Conservation (phyloP, 1,140 invertebrate species). For the Rhynchophorus ferrugineus region DNA sequence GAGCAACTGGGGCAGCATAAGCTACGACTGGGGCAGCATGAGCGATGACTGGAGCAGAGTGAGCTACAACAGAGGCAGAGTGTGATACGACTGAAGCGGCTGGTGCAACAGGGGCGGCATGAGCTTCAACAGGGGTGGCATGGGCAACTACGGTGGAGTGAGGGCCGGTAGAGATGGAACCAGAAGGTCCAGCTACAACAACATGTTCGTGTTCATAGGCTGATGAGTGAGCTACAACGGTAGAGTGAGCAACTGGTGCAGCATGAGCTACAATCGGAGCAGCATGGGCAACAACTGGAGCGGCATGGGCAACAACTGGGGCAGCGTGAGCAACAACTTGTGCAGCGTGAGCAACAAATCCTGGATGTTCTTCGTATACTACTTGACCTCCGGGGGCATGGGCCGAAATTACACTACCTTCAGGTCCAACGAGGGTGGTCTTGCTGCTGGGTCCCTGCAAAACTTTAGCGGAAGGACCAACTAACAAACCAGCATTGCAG, state of each 20-base stretch:
- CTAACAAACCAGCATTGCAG: slow-evolving; percentile 18
- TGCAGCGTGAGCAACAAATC: slow-evolving; percentile 19
- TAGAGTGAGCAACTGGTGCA: slow-evolving; percentile 2
- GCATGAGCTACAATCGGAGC: slow-evolving; percentile 9
- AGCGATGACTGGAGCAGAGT: slow-evolving; percentile 5
- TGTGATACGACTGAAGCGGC: too few species aligned
- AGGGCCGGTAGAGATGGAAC: not conserved
- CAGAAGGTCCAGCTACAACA: not conserved
- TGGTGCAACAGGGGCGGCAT: not conserved
- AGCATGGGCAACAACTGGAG: slow-evolving; percentile 9
- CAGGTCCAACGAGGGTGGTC: slow-evolving; percentile 23
- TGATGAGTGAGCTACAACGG: slow-evolving; percentile 10
- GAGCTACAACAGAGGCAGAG: slow-evolving; percentile 6
- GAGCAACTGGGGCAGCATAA: slow-evolving; percentile 3
- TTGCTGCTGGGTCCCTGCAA: slow-evolving; percentile 27
- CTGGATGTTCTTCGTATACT: slow-evolving; percentile 19
- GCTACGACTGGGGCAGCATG: not conserved
- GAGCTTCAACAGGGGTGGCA: too few species aligned
- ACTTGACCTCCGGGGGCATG: slow-evolving; percentile 21
- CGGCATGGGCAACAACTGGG: slow-evolving; percentile 3
- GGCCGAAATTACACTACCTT: slow-evolving; percentile 24
- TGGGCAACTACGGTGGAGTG: slow-evolving; percentile 1
- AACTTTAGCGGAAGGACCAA: slow-evolving; percentile 16
- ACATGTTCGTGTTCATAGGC: not conserved
- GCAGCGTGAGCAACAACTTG: slow-evolving; percentile 22